phyloP scores from a whole-genome alignment of 2,797 vertebrate species.

The Argya squamiceps region DNA sequence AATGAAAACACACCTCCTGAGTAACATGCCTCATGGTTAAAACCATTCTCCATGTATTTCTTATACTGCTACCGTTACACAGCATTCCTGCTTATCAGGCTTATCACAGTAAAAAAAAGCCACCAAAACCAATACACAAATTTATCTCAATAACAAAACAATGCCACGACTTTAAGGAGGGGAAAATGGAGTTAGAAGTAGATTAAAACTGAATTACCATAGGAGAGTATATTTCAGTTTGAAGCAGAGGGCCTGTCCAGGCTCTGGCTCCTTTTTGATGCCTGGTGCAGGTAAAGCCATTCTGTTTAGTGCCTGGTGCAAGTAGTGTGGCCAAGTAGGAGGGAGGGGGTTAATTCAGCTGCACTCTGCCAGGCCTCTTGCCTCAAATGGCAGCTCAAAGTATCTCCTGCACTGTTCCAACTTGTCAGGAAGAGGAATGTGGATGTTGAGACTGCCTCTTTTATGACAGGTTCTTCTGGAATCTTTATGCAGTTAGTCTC shows the following conservation, averaged over 20 bases:
- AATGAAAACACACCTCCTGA: neutral
- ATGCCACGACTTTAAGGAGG: neutral
- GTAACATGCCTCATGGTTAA: neutral
- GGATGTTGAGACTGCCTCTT: neutral
- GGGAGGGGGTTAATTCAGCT: neutral
- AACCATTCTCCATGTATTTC: neutral
- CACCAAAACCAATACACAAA: neutral
- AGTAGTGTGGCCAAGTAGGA: neutral
- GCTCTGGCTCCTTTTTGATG: neutral
- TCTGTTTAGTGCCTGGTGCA: neutral
- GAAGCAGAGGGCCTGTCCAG: neutral
- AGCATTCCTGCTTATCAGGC: neutral
- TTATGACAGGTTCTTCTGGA: constrained; percentile 33
- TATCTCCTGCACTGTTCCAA: constrained; percentile 1
- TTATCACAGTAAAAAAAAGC: neutral
- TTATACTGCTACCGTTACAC: neutral
- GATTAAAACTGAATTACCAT: neutral
- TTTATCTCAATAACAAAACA: neutral
- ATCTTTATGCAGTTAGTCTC: neutral
- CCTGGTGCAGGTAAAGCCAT: neutral
- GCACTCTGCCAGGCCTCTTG: neutral
- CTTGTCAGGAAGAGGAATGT: constrained; percentile 42
- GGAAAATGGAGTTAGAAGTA: neutral
- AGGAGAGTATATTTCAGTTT: neutral
- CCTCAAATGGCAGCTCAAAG: neutral